Base-by-base conservation (phyloP, 2,113 vertebrate genomes). In the Brevimyrus niger region DNA sequence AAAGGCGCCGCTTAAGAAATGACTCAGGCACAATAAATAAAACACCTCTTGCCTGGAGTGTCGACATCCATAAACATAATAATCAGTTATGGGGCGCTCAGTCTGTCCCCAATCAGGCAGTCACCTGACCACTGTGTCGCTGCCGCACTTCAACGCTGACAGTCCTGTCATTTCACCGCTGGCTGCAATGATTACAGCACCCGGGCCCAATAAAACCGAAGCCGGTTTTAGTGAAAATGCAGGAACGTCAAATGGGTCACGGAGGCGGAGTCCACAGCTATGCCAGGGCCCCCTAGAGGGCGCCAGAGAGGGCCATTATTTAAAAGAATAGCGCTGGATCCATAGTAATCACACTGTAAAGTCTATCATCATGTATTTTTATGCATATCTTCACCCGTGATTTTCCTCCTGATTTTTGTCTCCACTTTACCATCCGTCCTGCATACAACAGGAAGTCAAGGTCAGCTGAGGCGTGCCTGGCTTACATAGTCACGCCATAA, bases 181-280 rank as follows among this genome's bases (percentile, higher is more conserved):
- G 44, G 31, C 44, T 23, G n/a, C 88, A 90, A 73, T 69, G 90
- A 93, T 90, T 90, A 84, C 65, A 91, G 91, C 85, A 73, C 91
- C 88, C 48, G 91, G 82, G 65, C 53, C 85, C 90, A 89, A 92
- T 92, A 93, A 91, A 90, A 58, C 73, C 47, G 11, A 47, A 84
- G 86, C 50, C 47, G 44, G 53, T 58, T 89, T 76, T 90, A 65
- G 86, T 90, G 90, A 92, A 92, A 44, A 83, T 65, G 83, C 42
- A 86, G 88, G 84, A 89, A 90, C 42, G 58, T 89, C 87, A 42
- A 90, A 82, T 87, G 73, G 15, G 51, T 48, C 50, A 23, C 0
- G 55, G 44, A 86, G 87, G 44, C 84, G 3, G 88, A 55, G 76
- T 55, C 84, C 86, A 89, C 4, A 73, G 53, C 61, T 27, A 89